Base-by-base conservation (phyloP, 1,140 invertebrate genomes). In the Pygmarrhopalites habei region DNA sequence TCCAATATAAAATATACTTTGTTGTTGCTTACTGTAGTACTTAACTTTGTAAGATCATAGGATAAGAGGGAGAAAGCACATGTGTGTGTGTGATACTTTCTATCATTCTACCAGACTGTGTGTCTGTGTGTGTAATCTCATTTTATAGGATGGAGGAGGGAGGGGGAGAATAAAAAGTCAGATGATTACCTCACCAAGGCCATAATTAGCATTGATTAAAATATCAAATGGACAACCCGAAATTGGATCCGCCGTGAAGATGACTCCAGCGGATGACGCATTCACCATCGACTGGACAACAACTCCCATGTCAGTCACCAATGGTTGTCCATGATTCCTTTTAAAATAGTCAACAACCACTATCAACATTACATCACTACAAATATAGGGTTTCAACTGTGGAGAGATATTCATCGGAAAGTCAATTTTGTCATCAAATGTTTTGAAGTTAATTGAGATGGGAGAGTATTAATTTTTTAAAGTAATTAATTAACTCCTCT, bases 241-340 rank as follows among this genome's bases (percentile, higher is more conserved):
- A 0, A 81, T 78, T 0, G 89, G 89, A 75, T 91, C 83, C 57
- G 82, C 78, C 0, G 89, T 89, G 73, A 92, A 92, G 72, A 92
- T 75, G 0, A 92, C 89, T 12, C 90, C 88, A 17, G 89, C 85
- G 1, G 79, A 76, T 43, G 85, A 81, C 10, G 87, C 80, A 26
- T 78, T 68, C 15, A 89, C 83, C 83, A 92, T 85, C 71, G 81
- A 79, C 73, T 92, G 90, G 4, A 92, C 78, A 17, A 90, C 87
- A n/a, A 92, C 88, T 1, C 81, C 88, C 80, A 90, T 88, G 19
- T 80, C 77, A 2, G 81, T 77, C 44, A 79, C 75, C 39, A 89
- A 75, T 14, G 78, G 74, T 71, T 88, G 81, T 1, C 87, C 87
- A 71, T 84, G 79, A 68, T 84, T 82, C 72, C 83, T 84, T 66